These are phyloP conservation scores for Elmis aenea DNA, from an alignment of 2,888 invertebrate genomes.

Conservation along the genomic window DNA sequence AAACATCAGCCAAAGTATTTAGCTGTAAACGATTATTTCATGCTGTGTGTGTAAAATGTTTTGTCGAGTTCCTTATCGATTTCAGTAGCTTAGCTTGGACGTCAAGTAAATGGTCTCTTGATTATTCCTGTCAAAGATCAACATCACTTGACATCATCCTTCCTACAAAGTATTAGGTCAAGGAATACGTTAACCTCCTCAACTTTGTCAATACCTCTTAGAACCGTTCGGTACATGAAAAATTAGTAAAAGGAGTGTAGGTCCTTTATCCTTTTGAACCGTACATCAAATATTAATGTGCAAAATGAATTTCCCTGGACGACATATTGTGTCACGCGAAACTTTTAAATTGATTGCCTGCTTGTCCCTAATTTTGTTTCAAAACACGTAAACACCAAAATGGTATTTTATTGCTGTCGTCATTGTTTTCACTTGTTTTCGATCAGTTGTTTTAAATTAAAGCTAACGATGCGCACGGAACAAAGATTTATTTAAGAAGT, in stretches of 20 bases:
- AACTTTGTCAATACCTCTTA: conserved; percentile 9
- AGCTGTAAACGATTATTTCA: too few relatives aligned
- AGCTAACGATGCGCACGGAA: too few relatives aligned
- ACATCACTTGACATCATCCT: conserved; percentile 21
- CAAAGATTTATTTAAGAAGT: too few relatives aligned
- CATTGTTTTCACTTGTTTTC: too few relatives aligned
- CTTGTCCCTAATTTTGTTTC: conserved; percentile 22
- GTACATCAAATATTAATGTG: conserved; percentile 17
- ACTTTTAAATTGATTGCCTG: conserved; percentile 23
- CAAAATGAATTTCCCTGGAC: conserved; percentile 23
- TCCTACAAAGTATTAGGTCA: conserved; percentile 9
- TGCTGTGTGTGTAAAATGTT: too few relatives aligned
- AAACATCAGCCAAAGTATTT: too few relatives aligned
- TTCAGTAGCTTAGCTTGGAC: too few relatives aligned
- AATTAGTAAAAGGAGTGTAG: conserved; percentile 11
- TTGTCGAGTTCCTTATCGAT: too few relatives aligned
- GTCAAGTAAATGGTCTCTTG: conserved; percentile 22
- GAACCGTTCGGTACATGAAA: conserved; percentile 14
- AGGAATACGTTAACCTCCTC: conserved; percentile 14
- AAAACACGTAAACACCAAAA: conserved; percentile 22
- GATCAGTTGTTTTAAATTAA: too few relatives aligned
- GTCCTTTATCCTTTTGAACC: conserved; percentile 10
- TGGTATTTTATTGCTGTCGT: too few relatives aligned
- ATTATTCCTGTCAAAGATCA: conserved; percentile 27
- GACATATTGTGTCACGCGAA: conserved; percentile 24